A percentile compares a stretch with the other conserved stretches of the same genome.
Conservation (phyloP, 2,888 invertebrate species). For the Calliopum simillimum region DNA sequence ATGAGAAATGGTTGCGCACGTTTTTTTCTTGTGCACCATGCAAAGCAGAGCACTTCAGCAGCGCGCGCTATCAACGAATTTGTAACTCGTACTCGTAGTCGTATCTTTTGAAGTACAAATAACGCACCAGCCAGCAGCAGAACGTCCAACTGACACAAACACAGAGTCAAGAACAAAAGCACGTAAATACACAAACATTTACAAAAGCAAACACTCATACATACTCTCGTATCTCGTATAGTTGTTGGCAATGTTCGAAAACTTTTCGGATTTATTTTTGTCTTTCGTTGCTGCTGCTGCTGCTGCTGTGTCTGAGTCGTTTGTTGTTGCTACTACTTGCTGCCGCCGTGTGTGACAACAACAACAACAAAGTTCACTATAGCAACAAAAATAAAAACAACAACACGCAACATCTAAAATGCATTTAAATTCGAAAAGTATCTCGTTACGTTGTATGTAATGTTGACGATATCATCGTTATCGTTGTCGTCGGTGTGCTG, state of each 20-base stretch:
- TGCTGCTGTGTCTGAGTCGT: background rate
- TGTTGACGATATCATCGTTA: no score
- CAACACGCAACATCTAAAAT: no score
- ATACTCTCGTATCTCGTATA: no score
- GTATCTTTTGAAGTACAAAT: no score
- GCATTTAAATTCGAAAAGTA: no score
- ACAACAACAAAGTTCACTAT: background rate
- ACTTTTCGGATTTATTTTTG: conserved; percentile 15
- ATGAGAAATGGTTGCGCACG: conserved; percentile 33
- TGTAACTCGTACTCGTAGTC: background rate
- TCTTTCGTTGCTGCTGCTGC: background rate
- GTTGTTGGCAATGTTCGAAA: conserved; percentile 6
- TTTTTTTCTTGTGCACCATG: conserved; percentile 6
- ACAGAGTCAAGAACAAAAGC: background rate
- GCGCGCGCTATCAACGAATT: conserved; percentile 11
- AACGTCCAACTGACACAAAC: background rate
- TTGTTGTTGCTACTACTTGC: background rate
- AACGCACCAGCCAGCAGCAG: no score
- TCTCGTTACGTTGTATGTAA: no score
- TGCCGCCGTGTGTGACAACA: no score
- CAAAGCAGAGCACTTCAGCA: background rate
- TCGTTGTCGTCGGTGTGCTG: no score
- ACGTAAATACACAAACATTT: background rate
- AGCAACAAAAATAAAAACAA: conserved; percentile 1
- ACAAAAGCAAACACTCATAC: conserved; percentile 4